A percentile compares a stretch with the other conserved stretches of the same genome.
Conservation (phyloP, 2,113 vertebrate genomes). For the Pampusana beccarii region DNA sequence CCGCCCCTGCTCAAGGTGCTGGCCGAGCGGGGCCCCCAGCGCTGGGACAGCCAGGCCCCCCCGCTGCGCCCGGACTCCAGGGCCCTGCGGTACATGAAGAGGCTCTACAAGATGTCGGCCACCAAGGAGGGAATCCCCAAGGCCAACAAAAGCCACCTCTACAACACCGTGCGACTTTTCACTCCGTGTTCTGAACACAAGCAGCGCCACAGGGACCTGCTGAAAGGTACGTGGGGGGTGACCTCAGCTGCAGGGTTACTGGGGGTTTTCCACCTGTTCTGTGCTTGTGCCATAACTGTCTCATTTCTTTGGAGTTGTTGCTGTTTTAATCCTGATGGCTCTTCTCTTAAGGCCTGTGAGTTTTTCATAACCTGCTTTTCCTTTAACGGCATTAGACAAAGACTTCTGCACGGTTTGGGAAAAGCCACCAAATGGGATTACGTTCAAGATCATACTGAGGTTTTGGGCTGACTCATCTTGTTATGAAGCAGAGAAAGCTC, state of each 20-base stretch:
- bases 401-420: background rate
- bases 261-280: fast-evolving
- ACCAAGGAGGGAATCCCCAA: slow-evolving; percentile 82
- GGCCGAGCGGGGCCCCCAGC: slow-evolving; percentile 63
- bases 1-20: slow-evolving; percentile 84
- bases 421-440: background rate
- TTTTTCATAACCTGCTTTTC: background rate
- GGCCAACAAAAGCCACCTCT: slow-evolving; percentile 70
- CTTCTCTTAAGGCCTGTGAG: background rate
- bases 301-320: background rate
- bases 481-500: background rate
- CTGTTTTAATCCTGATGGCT: background rate
- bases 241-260: fast-evolving
- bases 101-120: slow-evolving; percentile 84
- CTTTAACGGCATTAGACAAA: background rate
- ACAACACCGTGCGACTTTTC: slow-evolving; percentile 91
- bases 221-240: slow-evolving; percentile 43
- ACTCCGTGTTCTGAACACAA: slow-evolving; percentile 80
- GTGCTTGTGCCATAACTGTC: background rate
- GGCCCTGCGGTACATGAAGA: slow-evolving; percentile 89
- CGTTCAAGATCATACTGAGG: background rate
- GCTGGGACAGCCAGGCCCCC: slow-evolving; percentile 47
- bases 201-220: slow-evolving; percentile 60
- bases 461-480: background rate
- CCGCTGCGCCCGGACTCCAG: slow-evolving; percentile 79